Evolutionary conservation across 1,140 invertebrate genomes (phyloP).

Genomic region (Maconellicoccus hirsutus): DNA sequence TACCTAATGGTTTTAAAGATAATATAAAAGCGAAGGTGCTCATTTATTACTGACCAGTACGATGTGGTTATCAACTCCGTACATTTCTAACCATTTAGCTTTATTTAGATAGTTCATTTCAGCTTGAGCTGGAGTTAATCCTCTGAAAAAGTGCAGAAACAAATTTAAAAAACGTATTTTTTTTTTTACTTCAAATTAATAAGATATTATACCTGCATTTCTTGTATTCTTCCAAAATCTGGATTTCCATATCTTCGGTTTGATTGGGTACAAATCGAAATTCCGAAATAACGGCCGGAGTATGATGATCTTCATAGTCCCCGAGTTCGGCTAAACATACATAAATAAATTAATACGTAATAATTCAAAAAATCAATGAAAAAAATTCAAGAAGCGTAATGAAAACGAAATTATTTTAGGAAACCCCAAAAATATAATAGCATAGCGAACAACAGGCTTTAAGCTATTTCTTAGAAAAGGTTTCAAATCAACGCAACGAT

Average conservation of each 20-base stretch:
- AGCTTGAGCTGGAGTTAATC: slow-evolving; percentile 77
- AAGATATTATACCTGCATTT: slow-evolving; percentile 45
- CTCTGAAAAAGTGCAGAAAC: slow-evolving; percentile 39
- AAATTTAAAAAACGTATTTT: slow-evolving; percentile 1
- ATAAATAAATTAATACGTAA: slow-evolving; percentile 28
- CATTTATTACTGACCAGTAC: slow-evolving; percentile 49
- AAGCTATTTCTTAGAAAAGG: background rate
- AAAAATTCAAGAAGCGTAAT: background rate
- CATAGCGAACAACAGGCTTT: background rate
- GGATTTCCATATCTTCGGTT: slow-evolving; percentile 84
- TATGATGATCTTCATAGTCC: slow-evolving; percentile 81
- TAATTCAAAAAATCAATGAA: background rate
- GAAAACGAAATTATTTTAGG: background rate
- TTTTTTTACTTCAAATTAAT: background rate
- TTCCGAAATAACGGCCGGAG: slow-evolving; percentile 91
- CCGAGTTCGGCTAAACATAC: slow-evolving; percentile 90
- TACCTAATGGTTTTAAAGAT: background rate
- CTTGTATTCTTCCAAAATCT: slow-evolving; percentile 80
- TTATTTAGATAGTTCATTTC: slow-evolving; percentile 86
- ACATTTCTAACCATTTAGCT: slow-evolving; percentile 93
- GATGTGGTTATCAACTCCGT: slow-evolving; percentile 91
- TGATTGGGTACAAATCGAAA: slow-evolving; percentile 91
- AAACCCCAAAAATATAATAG: background rate
- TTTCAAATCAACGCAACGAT: background rate
- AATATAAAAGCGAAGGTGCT: background rate